Base-by-base conservation (phyloP, 1,140 invertebrate genomes). In the Proales similis region DNA sequence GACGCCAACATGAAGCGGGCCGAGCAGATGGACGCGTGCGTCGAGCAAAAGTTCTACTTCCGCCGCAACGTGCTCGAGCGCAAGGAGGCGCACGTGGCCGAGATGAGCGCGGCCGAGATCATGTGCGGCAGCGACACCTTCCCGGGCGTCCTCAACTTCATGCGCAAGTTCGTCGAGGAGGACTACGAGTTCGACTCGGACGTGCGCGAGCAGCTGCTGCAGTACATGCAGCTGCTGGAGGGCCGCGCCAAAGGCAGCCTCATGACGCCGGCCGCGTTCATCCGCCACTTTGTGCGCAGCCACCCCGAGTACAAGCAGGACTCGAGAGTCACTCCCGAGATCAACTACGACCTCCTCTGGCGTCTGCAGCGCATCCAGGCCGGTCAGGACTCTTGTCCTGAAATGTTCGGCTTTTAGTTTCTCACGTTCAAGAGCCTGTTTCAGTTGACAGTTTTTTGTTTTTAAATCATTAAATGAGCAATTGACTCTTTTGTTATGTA, bases 1-100 rank as follows among this genome's bases (percentile, higher is more conserved):
- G 93, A 96, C 74, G 90, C 96, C 77, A 99, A 99, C 76, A 94
- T 99, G 90, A 82, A 86, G 68, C 85, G 83, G 47, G 91, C 91
- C 7, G 91, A 96, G 77, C 86, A 86, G 72, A 81, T 85, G 47
- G 85, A 94, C 75, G 92, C 94, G 17, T 83, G 88, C 20, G 77
- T 80, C 42, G 78, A 80, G 38, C 81, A 88, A 72, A 86, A 86
- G 70, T 94, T 96, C 77, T 93, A 88, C 86, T 95, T 93, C 77
- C 82, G 88, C 7, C 84, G 83, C 66, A 85, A 89, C 72, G 82
- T 45, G 26, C 36, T 4, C 20, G 57, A 61, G 22, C 14, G 30
- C 24, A 32, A 45, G 11, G 19, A 61, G 32, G 3, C 22, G 26
- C 24, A 32, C 2, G n/a, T 61, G 3, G 57, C 47, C 12, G 39